Conservation (phyloP, 1,140 invertebrate species). For the Phymorhynchus buccinoides region DNA sequence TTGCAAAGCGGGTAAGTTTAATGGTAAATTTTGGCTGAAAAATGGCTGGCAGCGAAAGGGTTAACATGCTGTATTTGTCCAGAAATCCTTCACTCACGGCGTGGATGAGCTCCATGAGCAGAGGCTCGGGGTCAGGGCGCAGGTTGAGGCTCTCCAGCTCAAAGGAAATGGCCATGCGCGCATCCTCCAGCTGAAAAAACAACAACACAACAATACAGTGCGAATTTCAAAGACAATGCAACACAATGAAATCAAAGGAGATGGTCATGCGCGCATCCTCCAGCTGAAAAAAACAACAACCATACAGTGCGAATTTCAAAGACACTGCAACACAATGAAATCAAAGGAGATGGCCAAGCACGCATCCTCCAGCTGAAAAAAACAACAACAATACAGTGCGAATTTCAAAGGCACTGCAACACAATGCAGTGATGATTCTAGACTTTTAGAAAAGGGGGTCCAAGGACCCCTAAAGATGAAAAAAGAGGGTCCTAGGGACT, state of each 20-base stretch:
- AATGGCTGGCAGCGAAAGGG: no score
- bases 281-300: slow-evolving; percentile 75
- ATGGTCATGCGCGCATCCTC: slow-evolving; percentile 84
- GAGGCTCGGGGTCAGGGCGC: slow-evolving; percentile 93
- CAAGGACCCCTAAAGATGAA: no score
- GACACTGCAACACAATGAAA: neutral
- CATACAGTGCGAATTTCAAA: neutral
- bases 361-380: slow-evolving; percentile 77
- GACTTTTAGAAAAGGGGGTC: no score
- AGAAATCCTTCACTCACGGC: slow-evolving; percentile 81
- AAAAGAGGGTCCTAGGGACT: no score
- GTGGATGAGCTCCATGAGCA: slow-evolving; percentile 98
- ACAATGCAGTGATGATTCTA: no score
- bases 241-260: slow-evolving; percentile 84
- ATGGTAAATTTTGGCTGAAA: no score
- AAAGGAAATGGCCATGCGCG: slow-evolving; percentile 86
- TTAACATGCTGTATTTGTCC: no score
- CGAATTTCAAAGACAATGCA: neutral
- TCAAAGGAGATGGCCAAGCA: slow-evolving; percentile 92
- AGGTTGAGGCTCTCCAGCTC: slow-evolving; percentile 93
- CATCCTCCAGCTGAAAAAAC: slow-evolving; percentile 78
- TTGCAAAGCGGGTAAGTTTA: no score
- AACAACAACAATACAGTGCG: slow-evolving; percentile 21
- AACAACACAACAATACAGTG: neutral
- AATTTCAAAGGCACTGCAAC: neutral